phyloP scores from a whole-genome alignment of 2,888 invertebrate species.

The Scaptomyza polygonia region DNA sequence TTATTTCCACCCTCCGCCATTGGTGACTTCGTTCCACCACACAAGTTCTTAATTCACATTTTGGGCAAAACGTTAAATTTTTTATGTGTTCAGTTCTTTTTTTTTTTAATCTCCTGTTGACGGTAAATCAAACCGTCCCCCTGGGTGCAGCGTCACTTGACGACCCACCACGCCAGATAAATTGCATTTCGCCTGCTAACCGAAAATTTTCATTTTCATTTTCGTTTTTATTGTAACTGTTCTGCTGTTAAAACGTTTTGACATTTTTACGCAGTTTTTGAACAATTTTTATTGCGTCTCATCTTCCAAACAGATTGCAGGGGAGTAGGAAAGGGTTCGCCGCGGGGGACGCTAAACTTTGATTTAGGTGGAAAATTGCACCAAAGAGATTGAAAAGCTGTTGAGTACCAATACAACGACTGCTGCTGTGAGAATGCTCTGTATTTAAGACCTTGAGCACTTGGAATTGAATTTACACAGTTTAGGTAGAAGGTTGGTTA shows the following conservation, averaged over 20 bases:
- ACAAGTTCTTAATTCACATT: constrained; percentile 79
- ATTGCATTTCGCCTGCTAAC: constrained; percentile 67
- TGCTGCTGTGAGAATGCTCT: neutral
- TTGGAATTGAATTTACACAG: constrained; percentile 26
- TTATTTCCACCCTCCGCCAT: constrained; percentile 48
- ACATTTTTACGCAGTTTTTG: constrained; percentile 74
- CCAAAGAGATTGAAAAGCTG: constrained; percentile 43
- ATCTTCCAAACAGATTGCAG: constrained; percentile 14
- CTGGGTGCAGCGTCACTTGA: constrained; percentile 75
- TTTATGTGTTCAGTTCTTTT: constrained; percentile 13
- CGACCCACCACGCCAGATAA: constrained; percentile 55
- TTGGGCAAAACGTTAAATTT: constrained; percentile 55
- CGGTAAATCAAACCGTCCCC: constrained; percentile 81
- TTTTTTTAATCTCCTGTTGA: constrained; percentile 79
- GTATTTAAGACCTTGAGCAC: neutral
- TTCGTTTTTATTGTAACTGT: constrained; percentile 60
- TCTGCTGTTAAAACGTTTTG: constrained; percentile 72
- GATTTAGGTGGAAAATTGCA: constrained; percentile 61
- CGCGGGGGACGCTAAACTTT: constrained; percentile 58
- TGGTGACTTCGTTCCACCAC: constrained; percentile 70
- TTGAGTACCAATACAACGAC: neutral
- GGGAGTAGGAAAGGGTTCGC: constrained; percentile 59
- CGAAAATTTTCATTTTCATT: constrained; percentile 51
- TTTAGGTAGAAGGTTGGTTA: constrained; percentile 18
- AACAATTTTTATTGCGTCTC: constrained; percentile 70